These are phyloP conservation scores for Pogonognathellus flavescens DNA, from an alignment of 1,140 invertebrate genomes.

Conservation along the genomic window DNA sequence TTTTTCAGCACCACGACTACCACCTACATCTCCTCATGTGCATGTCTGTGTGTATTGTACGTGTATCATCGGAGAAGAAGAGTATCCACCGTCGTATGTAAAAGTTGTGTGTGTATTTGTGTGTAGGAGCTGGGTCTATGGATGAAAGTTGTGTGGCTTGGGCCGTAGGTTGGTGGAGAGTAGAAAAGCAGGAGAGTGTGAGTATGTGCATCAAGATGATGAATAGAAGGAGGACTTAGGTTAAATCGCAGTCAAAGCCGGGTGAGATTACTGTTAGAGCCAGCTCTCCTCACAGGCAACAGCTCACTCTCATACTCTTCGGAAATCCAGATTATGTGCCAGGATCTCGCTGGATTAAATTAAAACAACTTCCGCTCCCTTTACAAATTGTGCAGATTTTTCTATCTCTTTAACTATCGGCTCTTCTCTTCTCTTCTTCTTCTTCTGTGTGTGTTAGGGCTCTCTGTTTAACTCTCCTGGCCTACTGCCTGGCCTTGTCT, in stretches of 20 bases:
- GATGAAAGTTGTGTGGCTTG: too few relatives aligned
- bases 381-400: slow-evolving; percentile 55
- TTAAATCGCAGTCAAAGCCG: slow-evolving; percentile 65
- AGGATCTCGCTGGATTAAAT: slow-evolving; percentile 61
- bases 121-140: not conserved
- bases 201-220: slow-evolving; percentile 58
- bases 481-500: not conserved
- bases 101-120: slow-evolving; percentile 11
- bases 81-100: not conserved
- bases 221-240: slow-evolving; percentile 65
- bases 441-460: too few relatives aligned
- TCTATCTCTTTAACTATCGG: slow-evolving; percentile 48
- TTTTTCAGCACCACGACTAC: too few relatives aligned
- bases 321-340: slow-evolving; percentile 62
- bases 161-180: too few relatives aligned
- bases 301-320: slow-evolving; percentile 54
- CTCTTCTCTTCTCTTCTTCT: not conserved
- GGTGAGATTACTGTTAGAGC: slow-evolving; percentile 61
- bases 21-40: too few relatives aligned
- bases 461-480: not conserved
- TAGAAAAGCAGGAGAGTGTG: slow-evolving; percentile 6
- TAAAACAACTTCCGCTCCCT: slow-evolving; percentile 63
- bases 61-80: not conserved
- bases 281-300: slow-evolving; percentile 55
- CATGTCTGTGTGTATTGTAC: too few relatives aligned